A percentile compares a stretch with the other conserved stretches of the same genome.
Evolutionary conservation across 2,113 vertebrate genomes (phyloP).

Genomic region (Gobio gobio): DNA sequence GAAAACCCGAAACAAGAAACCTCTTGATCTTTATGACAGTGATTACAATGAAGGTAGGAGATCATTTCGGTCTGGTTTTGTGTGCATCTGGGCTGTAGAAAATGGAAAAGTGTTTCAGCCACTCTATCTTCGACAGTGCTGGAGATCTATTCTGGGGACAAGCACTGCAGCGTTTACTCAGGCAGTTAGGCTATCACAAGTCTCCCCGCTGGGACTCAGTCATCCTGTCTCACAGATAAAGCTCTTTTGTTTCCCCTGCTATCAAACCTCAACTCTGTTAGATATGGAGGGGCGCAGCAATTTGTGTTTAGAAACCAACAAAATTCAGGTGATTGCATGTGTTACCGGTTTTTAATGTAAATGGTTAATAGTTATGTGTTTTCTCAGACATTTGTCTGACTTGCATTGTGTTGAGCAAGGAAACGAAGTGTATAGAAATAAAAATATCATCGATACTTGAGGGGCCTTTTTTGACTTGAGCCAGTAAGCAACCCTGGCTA

Average conservation of each 20-base stretch:
- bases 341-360: not conserved
- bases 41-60: not conserved
- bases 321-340: not conserved
- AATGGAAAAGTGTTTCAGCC: constrained; percentile 45
- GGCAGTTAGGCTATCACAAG: constrained; percentile 33
- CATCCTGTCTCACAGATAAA: constrained; percentile 33
- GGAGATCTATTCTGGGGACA: constrained; percentile 22
- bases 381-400: not conserved
- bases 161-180: constrained; percentile 39
- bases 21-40: constrained; percentile 20
- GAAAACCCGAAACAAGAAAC: constrained; percentile 1
- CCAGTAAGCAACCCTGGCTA: too few relatives aligned
- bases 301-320: not conserved
- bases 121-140: not conserved
- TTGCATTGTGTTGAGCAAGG: too few relatives aligned
- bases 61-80: not conserved
- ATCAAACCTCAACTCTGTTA: constrained; percentile 16
- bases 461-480: not conserved
- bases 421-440: not conserved
- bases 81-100: constrained; percentile 31
- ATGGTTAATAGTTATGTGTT: not conserved
- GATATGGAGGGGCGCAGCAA: not conserved
- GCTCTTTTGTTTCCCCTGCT: constrained; percentile 9
- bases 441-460: not conserved
- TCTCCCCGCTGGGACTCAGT: constrained; percentile 21